Evolutionary conservation across 1,140 invertebrate genomes (phyloP).

Genomic region (Mesaphorura yosii): DNA sequence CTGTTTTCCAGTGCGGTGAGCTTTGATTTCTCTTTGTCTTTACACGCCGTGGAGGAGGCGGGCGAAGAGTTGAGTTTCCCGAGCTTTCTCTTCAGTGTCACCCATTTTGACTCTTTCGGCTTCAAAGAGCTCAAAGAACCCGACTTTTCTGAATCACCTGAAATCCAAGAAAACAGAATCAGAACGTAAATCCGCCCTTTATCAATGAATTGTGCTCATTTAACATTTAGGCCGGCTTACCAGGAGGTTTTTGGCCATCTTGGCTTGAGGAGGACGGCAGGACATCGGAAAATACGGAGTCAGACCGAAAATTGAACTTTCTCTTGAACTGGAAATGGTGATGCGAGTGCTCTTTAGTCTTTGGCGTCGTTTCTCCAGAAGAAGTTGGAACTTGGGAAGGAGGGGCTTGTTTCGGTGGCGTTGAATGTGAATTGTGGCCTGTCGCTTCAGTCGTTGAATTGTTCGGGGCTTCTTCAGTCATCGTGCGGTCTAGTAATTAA

Average conservation of each 20-base stretch:
- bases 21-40: neutral
- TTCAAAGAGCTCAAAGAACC: slow-evolving; percentile 30
- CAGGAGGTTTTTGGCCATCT: slow-evolving; percentile 12
- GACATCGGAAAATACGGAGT: slow-evolving; percentile 31
- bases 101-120: slow-evolving; percentile 27
- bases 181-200: neutral
- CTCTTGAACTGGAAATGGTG: slow-evolving; percentile 23
- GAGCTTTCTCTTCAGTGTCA: slow-evolving; percentile 28
- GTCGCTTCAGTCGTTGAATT: too few relatives aligned
- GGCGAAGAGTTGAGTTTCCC: slow-evolving; percentile 17
- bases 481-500: too few relatives aligned
- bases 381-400: too few relatives aligned
- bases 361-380: too few relatives aligned
- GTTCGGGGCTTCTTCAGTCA: too few relatives aligned
- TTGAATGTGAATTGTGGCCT: too few relatives aligned
- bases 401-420: too few relatives aligned
- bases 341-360: too few relatives aligned
- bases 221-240: slow-evolving; percentile 8
- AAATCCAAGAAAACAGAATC: slow-evolving; percentile 3
- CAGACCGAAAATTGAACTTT: slow-evolving; percentile 29
- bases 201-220: neutral
- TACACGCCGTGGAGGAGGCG: neutral
- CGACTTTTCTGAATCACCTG: slow-evolving; percentile 22
- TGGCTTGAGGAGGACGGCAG: slow-evolving; percentile 15
- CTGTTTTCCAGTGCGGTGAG: neutral